Conservation (phyloP, 1,140 invertebrate genomes). For the Zaprionus inermis region DNA sequence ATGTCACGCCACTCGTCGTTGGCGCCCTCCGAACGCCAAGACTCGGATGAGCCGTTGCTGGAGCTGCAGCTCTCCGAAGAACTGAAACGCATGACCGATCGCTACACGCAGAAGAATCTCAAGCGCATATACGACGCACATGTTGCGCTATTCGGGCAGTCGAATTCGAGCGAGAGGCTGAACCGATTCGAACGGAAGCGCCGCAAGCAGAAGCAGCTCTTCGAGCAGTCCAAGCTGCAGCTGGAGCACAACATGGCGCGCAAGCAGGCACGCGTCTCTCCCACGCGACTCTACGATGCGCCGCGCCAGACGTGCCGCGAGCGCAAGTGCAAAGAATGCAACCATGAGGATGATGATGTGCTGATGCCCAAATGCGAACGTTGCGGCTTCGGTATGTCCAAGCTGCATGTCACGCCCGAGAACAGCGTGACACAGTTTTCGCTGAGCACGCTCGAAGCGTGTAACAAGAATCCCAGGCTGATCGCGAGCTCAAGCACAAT, state of each 20-base stretch:
- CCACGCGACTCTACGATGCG: conserved; percentile 36
- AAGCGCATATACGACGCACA: background rate
- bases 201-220: background rate
- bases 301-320: conserved; percentile 47
- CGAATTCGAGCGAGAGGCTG: background rate
- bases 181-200: background rate
- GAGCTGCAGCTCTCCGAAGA: background rate
- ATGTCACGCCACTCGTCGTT: background rate
- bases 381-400: background rate
- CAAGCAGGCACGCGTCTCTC: background rate
- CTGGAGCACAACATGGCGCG: background rate
- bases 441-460: conserved; percentile 40
- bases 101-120: conserved; percentile 5
- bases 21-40: background rate
- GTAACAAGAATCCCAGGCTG: conserved; percentile 32
- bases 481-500: conserved; percentile 11
- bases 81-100: background rate
- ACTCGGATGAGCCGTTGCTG: background rate
- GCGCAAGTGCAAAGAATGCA: background rate
- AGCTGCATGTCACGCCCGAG: background rate
- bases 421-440: background rate
- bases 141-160: background rate
- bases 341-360: background rate
- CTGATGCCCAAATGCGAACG: background rate
- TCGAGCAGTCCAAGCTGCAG: background rate